Conservation (phyloP, 2,888 invertebrate genomes). For the Liopterus haemorrhoidalis region DNA sequence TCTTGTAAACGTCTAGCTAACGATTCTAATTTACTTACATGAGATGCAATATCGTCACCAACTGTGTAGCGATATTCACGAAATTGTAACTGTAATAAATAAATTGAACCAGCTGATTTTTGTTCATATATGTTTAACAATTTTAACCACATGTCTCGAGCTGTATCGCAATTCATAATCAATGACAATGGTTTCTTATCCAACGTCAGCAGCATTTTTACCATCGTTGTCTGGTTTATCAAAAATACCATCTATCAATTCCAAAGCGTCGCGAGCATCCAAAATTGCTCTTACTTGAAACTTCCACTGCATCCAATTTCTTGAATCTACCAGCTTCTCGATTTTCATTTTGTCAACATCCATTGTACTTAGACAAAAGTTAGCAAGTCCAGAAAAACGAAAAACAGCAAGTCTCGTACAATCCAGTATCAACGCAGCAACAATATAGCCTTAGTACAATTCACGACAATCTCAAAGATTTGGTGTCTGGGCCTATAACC, state of each 20-base stretch:
- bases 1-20: slow-evolving; percentile 13
- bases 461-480: too few relatives aligned
- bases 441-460: too few relatives aligned
- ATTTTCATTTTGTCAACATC: slow-evolving; percentile 20
- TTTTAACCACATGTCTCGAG: slow-evolving; percentile 22
- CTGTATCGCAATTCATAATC: slow-evolving; percentile 21
- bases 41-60: slow-evolving; percentile 16
- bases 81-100: slow-evolving; percentile 19
- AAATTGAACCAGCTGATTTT: slow-evolving; percentile 8
- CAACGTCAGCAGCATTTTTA: slow-evolving; percentile 5
- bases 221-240: slow-evolving; percentile 1
- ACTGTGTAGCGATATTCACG: slow-evolving; percentile 10
- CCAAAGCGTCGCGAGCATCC: slow-evolving; percentile 16
- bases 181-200: slow-evolving; percentile 18
- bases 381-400: slow-evolving; percentile 20
- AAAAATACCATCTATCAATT: slow-evolving; percentile 15
- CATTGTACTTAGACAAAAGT: slow-evolving; percentile 13
- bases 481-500: too few relatives aligned
- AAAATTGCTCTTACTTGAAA: slow-evolving; percentile 16
- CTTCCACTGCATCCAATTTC: slow-evolving; percentile 17
- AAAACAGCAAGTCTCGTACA: slow-evolving; percentile 2
- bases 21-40: slow-evolving; percentile 14
- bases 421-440: not conserved
- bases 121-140: slow-evolving; percentile 17
- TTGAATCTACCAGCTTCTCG: slow-evolving; percentile 16